A percentile compares a stretch with the other conserved stretches of the same genome.
Evolutionary conservation across 2,113 vertebrate genomes (phyloP).

Genomic region (Gambusia affinis): DNA sequence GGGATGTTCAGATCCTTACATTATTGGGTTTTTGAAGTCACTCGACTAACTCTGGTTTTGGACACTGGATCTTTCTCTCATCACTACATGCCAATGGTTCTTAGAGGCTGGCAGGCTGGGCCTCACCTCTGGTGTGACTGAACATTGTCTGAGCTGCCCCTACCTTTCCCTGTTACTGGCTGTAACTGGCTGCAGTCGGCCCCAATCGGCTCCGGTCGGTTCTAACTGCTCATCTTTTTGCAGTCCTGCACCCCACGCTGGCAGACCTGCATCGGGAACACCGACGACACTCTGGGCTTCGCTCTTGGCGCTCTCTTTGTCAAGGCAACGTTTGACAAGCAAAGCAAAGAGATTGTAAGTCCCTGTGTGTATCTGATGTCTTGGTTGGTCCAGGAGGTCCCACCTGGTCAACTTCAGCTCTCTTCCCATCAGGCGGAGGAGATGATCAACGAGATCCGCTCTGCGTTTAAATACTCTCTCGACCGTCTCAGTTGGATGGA

Average conservation of each 20-base stretch:
- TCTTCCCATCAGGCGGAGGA: constrained; percentile 85
- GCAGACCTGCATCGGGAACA: constrained; percentile 98
- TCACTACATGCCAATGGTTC: background rate
- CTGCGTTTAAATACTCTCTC: constrained; percentile 89
- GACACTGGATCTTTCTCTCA: background rate
- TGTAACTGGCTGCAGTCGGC: background rate
- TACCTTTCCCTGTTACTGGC: too few relatives aligned
- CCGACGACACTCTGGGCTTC: constrained; percentile 94
- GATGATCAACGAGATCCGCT: constrained; percentile 93
- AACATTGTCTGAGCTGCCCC: too few relatives aligned
- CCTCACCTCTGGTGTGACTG: background rate
- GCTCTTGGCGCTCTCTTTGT: constrained; percentile 95
- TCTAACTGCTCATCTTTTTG: constrained; percentile 15
- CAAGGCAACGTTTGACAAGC: constrained; percentile 93
- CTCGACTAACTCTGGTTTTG: background rate
- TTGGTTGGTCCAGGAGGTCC: background rate
- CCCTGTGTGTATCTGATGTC: background rate
- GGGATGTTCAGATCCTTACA: background rate
- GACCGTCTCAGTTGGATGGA: constrained; percentile 94
- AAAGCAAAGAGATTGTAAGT: constrained; percentile 91
- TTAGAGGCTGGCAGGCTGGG: background rate
- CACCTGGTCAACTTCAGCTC: constrained; percentile 6
- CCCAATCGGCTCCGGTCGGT: too few relatives aligned
- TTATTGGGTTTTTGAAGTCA: background rate
- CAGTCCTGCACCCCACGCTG: constrained; percentile 95